Percentiles rank a stretch among this genome's conserved stretches.
Conservation (phyloP, 2,888 invertebrate genomes). For the Diaperis boleti region DNA sequence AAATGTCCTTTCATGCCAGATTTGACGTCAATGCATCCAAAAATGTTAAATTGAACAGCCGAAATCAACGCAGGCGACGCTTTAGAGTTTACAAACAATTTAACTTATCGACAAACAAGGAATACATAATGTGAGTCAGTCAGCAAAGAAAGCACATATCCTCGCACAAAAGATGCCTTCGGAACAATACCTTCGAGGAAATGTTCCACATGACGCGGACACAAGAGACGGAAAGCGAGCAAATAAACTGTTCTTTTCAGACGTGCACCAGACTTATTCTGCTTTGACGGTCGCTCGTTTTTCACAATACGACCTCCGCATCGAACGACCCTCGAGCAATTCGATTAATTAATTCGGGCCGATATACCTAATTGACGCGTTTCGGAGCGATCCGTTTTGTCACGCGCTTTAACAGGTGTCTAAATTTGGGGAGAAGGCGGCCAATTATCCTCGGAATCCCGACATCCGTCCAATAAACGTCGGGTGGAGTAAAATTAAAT, state of each 20-base stretch:
- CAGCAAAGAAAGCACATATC: no score
- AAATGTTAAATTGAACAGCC: no score
- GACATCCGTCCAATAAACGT: background rate
- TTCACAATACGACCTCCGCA: no score
- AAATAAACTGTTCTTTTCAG: constrained; percentile 16
- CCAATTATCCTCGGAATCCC: background rate
- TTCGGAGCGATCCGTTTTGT: background rate
- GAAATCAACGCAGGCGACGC: no score
- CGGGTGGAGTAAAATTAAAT: no score
- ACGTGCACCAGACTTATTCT: background rate
- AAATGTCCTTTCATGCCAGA: no score
- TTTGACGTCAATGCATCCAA: no score
- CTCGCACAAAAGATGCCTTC: no score
- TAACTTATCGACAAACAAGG: background rate
- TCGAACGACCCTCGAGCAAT: background rate
- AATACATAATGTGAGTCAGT: constrained; percentile 2
- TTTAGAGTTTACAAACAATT: no score
- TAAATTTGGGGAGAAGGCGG: background rate
- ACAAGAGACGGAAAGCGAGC: constrained; percentile 17
- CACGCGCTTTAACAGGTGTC: background rate
- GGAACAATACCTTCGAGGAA: constrained; percentile 16
- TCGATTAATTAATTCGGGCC: background rate
- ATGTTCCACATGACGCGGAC: constrained; percentile 13
- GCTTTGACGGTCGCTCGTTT: constrained; percentile 3
- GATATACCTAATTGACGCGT: background rate